phyloP scores from a whole-genome alignment of 2,113 vertebrate species.

The Petrocephalus microphthalmus region DNA sequence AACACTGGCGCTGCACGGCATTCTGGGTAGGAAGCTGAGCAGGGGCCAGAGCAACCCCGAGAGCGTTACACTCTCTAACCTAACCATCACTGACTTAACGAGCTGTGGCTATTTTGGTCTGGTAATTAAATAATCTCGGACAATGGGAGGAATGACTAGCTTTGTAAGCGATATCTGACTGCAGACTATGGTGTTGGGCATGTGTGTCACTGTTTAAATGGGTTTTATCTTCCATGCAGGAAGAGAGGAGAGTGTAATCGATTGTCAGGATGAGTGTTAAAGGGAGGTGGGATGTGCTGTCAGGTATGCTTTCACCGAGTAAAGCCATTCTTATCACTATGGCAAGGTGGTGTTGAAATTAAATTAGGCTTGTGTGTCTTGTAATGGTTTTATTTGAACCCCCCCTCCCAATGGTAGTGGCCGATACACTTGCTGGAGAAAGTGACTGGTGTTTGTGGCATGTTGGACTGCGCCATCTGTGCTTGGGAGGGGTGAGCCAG shows the following conservation, averaged over 20 bases:
- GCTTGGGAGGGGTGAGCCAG: not conserved
- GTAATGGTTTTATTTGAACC: not conserved
- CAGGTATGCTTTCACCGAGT: not conserved
- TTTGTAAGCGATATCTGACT: not conserved
- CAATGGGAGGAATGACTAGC: not conserved
- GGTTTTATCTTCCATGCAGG: not conserved
- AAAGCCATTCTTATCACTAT: not conserved
- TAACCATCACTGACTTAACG: not conserved
- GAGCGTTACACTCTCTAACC: not conserved
- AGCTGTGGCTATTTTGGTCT: not conserved
- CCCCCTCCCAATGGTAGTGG: not conserved
- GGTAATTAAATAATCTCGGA: not conserved
- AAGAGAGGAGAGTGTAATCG: not conserved
- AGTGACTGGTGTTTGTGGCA: not conserved
- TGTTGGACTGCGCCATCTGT: not conserved
- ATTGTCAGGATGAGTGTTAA: not conserved
- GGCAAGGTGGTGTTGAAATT: not conserved
- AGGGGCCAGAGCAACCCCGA: not conserved
- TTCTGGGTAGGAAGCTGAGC: not conserved
- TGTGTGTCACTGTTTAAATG: not conserved
- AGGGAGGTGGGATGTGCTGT: not conserved
- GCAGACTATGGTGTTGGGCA: not conserved
- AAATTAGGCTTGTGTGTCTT: not conserved
- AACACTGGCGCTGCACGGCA: not conserved
- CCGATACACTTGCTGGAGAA: not conserved